Evolutionary conservation across 2,888 invertebrate species (phyloP), one percentile per base, ranked within the genome.

Genomic region (Diloba caeruleocephala): DNA sequence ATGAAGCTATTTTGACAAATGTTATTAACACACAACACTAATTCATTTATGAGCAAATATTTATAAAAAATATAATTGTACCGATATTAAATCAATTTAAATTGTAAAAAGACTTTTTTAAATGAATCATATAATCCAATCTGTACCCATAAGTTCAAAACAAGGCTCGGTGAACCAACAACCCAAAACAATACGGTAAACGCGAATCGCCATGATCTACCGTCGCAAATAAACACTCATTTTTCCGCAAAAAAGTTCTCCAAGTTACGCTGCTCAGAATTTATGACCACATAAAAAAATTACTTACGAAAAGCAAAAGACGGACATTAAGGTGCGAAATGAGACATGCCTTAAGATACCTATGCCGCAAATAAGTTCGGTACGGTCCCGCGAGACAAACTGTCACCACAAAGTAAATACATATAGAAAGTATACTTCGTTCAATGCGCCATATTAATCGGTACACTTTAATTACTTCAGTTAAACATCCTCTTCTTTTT

Each of bases 301-400:
- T 62, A 67, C 61, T 62, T 61, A 61, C 54, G 55, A 28, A 61
- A 67, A 62, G 54, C 61, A 54, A 61, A n/a, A 46, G 61, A 44
- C 15, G 31, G 61, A 39, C 61, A 66, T 62, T 62, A 62, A 52
- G 61, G 62, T 62, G 62, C 46, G 68, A 67, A 62, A 62, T 62
- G 61, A 62, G 62, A 62, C 67, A 66, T 46, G 61, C 67, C 62
- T 45, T 31, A 3, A 39, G 62, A 67, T 67, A 46, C 53, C 67
- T 53, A 67, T 62, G 39, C 67, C 67, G 62, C 67, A 62, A 62
- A 61, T 67, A 67, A 62, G 67, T 61, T 32, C 25, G 62, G 45
- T 43, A 28, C 19, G 34, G 23, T 53, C 61, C 55, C 61, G 12
- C 14, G 61, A 61, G 67, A 53, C 26, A 17, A 13, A n/a, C 4